Percentiles rank a stretch among this genome's conserved stretches.
Conservation (phyloP, 2,888 invertebrate genomes). For the Cephus pygmeus region DNA sequence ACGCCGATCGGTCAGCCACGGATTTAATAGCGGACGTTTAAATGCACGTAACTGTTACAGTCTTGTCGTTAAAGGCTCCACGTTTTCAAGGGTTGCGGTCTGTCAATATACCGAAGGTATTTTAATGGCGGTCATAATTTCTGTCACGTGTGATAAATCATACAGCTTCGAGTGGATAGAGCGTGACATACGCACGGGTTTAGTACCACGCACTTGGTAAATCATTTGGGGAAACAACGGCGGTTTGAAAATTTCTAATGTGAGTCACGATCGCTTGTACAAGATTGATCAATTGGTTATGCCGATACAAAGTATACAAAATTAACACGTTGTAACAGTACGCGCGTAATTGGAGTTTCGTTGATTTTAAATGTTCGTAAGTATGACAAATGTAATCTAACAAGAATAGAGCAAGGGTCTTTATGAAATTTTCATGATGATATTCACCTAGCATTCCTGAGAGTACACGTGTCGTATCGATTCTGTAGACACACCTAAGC, state of each 20-base stretch:
- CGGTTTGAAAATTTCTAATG: background rate
- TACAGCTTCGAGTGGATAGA: background rate
- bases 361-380: background rate
- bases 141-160: constrained; percentile 48
- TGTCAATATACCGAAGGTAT: constrained; percentile 48
- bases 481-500: constrained; percentile 33
- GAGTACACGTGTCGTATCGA: constrained; percentile 50
- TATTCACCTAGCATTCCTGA: constrained; percentile 43
- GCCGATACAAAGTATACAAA: background rate
- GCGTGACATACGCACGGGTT: constrained; percentile 1
- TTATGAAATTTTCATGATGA: background rate
- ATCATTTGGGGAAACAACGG: constrained; percentile 7
- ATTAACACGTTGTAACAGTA: background rate
- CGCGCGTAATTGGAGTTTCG: background rate
- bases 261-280: background rate
- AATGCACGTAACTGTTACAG: constrained; percentile 28
- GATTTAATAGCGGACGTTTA: constrained; percentile 35
- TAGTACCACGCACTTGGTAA: constrained; percentile 11
- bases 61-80: constrained; percentile 30
- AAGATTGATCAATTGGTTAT: background rate
- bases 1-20: constrained; percentile 12
- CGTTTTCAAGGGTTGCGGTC: constrained; percentile 31
- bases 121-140: constrained; percentile 53
- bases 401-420: background rate
- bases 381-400: background rate